Conservation (phyloP, 64 coral and sea anemone genomes). For the Pocillopora damicornis region DNA sequence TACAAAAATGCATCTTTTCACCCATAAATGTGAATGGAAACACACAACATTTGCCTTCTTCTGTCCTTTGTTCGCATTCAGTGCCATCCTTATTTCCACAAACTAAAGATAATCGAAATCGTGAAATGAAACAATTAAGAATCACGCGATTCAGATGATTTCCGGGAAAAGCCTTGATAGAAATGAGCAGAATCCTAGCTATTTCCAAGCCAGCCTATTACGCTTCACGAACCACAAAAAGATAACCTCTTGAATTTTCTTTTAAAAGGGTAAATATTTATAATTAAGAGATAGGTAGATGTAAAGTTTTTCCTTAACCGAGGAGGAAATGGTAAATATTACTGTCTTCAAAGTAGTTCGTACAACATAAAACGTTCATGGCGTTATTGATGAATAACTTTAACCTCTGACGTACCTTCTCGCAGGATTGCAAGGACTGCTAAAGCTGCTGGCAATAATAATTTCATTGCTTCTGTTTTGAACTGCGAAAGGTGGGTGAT, state of each 20-base stretch:
- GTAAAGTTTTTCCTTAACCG: too few relatives aligned
- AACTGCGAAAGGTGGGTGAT: not conserved
- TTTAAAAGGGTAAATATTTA: too few relatives aligned
- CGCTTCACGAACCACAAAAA: too few relatives aligned
- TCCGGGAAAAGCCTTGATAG: not conserved
- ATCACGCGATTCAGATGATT: not conserved
- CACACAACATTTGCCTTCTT: slow-evolving; percentile 13
- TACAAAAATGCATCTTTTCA: not conserved
- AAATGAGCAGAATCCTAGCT: too few relatives aligned
- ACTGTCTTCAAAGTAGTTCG: too few relatives aligned
- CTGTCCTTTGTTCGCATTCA: slow-evolving; percentile 12
- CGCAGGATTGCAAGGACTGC: not conserved
- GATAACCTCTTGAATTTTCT: too few relatives aligned
- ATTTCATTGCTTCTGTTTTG: not conserved
- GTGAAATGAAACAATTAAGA: not conserved
- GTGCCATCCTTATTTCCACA: not conserved
- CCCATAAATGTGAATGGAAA: slow-evolving; percentile 47
- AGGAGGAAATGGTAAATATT: too few relatives aligned
- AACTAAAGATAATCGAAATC: not conserved
- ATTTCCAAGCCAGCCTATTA: too few relatives aligned
- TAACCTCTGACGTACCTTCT: not conserved
- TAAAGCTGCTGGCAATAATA: not conserved
- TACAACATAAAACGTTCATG: too few relatives aligned
- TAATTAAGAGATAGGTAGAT: too few relatives aligned
- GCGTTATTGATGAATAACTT: too few relatives aligned